Conservation (phyloP, 2,113 vertebrate species). For the Crotophaga sulcirostris region DNA sequence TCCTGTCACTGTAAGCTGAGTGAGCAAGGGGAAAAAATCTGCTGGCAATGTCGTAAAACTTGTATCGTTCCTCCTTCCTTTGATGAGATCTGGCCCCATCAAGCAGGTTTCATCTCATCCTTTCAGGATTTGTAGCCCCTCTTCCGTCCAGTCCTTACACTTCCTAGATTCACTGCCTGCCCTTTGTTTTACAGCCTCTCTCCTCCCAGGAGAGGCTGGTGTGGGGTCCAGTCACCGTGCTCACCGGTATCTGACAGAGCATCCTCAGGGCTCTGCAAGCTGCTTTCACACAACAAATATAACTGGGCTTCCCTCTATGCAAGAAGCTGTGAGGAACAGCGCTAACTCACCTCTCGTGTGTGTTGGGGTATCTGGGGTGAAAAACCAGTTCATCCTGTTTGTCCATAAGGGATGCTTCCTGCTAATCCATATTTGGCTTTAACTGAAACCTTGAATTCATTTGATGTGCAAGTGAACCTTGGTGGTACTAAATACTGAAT, state of each 20-base stretch:
- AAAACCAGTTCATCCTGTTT: conserved; percentile 12
- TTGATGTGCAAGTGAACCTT: not conserved
- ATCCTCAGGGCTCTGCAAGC: not conserved
- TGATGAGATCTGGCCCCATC: rapidly evolving
- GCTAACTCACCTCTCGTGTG: not conserved
- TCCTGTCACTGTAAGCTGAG: not conserved
- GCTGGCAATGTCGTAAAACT: not conserved
- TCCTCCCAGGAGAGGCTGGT: not conserved
- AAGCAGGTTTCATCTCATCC: not conserved
- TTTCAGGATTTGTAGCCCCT: not conserved
- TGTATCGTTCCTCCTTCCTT: not conserved
- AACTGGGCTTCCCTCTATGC: not conserved
- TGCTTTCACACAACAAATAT: not conserved
- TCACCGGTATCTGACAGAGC: not conserved
- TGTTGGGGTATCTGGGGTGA: not conserved
- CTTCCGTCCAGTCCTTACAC: not conserved
- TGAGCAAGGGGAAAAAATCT: not conserved
- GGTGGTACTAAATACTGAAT: not conserved
- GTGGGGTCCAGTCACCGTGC: not conserved
- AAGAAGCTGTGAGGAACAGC: not conserved
- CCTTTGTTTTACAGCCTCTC: not conserved
- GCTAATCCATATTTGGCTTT: not conserved
- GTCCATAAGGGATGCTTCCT: not conserved
- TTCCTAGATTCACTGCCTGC: not conserved
- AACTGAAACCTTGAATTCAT: not conserved